Conservation (phyloP, 2,797 vertebrate genomes). For the Neosilurus mollespiculum region DNA sequence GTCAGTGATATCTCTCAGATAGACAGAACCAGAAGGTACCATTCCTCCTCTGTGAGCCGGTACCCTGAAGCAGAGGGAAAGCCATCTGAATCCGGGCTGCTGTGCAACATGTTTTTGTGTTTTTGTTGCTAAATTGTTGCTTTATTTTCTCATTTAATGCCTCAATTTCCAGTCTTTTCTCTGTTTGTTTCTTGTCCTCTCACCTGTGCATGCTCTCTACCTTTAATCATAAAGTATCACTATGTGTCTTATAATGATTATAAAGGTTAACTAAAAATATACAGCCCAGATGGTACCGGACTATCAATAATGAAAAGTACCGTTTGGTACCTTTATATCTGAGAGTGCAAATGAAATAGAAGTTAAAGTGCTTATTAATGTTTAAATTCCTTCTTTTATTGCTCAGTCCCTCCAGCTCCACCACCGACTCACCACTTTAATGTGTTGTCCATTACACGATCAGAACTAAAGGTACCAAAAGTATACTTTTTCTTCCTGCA, state of each 20-base stretch:
- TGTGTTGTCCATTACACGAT: neutral
- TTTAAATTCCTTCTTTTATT: neutral
- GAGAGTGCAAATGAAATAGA: neutral
- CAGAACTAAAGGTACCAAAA: neutral
- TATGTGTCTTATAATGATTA: neutral
- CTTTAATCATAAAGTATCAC: neutral
- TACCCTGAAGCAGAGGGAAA: neutral
- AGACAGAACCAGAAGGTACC: neutral
- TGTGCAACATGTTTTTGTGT: neutral
- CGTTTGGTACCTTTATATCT: constrained; percentile 5
- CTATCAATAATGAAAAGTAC: neutral
- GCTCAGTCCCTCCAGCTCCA: neutral
- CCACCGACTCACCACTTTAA: too few species aligned
- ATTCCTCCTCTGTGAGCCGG: neutral
- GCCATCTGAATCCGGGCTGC: neutral
- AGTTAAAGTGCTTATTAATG: neutral
- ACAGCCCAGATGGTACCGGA: neutral
- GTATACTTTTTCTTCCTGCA: neutral
- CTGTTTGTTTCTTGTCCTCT: neutral
- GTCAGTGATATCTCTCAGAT: neutral
- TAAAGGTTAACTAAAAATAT: neutral
- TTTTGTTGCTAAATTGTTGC: neutral
- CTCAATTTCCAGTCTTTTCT: neutral
- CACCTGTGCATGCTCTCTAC: neutral
- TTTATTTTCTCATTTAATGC: neutral